A percentile compares a stretch with the other conserved stretches of the same genome.
These are phyloP conservation scores for Stictocephala bisonia DNA, from an alignment of 2,888 invertebrate genomes.

Conservation along the genomic window DNA sequence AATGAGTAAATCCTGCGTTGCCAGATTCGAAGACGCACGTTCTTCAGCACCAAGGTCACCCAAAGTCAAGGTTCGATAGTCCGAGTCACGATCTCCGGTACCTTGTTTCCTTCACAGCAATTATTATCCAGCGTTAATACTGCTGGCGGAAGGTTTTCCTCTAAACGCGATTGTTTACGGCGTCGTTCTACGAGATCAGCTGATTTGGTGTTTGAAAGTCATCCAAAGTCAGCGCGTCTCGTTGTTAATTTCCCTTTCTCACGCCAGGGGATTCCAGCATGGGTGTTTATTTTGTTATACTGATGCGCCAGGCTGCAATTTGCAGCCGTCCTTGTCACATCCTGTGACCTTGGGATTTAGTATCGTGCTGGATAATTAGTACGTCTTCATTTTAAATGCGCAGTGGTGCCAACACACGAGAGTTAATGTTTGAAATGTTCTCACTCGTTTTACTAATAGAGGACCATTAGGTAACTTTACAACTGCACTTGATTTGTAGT, in stretches of 20 bases:
- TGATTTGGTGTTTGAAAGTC: conserved; percentile 18
- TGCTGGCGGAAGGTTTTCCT: no score
- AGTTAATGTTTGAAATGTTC: no score
- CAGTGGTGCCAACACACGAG: no score
- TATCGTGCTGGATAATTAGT: no score
- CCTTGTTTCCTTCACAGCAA: background rate
- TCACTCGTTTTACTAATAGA: no score
- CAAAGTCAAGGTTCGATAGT: conserved; percentile 1
- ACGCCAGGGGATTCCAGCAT: background rate
- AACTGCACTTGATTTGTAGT: no score
- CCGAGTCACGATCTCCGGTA: conserved; percentile 4
- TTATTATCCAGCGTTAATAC: background rate
- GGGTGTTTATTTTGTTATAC: conserved; percentile 32
- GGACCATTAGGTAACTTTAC: no score
- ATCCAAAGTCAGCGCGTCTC: conserved; percentile 25
- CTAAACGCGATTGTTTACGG: background rate
- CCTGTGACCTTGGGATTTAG: conserved; percentile 8
- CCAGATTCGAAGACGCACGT: background rate
- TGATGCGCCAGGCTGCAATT: conserved; percentile 23
- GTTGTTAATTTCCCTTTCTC: conserved; percentile 17
- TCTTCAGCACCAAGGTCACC: background rate
- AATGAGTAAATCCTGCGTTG: no score
- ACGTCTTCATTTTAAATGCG: no score
- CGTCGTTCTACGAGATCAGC: background rate
- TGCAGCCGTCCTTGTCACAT: background rate